phyloP scores from a whole-genome alignment of 2,888 invertebrate genomes.

The Colletes collaris region DNA sequence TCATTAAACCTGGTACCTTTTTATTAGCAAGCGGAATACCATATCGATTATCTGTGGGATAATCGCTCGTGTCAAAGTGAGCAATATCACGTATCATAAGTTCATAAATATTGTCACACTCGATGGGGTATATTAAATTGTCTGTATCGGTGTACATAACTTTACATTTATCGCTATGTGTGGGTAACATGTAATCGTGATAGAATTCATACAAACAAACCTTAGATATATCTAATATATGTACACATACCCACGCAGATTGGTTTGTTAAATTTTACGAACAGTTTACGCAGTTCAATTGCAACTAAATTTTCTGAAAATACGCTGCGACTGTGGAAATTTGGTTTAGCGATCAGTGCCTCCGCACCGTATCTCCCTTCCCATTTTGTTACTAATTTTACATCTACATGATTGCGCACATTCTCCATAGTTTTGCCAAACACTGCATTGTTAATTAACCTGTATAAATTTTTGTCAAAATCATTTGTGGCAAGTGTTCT shows the following conservation, averaged over 20 bases:
- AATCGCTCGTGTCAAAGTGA: no score
- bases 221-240: conserved; percentile 1
- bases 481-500: not conserved
- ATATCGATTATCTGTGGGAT: no score
- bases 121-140: no score
- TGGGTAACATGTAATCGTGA: not conserved
- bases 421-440: no score
- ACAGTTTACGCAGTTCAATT: not conserved
- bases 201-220: not conserved
- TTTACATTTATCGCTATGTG: no score
- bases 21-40: no score
- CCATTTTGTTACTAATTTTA: not conserved
- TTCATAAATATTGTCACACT: no score
- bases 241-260: not conserved
- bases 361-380: not conserved
- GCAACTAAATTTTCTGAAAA: not conserved
- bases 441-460: no score
- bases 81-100: no score
- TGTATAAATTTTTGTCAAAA: no score
- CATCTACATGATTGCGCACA: not conserved
- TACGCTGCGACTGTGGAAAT: not conserved
- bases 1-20: no score
- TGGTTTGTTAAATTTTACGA: not conserved
- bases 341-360: not conserved
- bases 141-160: no score